phyloP scores from a whole-genome alignment of 2,797 vertebrate genomes.

The Labeo calbasu region DNA sequence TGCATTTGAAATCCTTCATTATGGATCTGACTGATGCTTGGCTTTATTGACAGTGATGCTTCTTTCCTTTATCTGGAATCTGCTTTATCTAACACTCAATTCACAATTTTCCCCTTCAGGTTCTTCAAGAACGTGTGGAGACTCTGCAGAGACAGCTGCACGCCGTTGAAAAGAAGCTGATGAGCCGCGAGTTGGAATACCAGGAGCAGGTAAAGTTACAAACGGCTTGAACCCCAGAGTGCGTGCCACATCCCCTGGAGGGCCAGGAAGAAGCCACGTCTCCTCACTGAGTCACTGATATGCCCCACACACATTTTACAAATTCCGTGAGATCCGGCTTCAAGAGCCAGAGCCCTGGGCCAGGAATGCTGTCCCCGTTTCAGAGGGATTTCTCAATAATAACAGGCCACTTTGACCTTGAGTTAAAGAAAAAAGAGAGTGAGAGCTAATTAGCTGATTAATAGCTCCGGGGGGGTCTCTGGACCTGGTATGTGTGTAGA shows the following conservation, averaged over 20 bases:
- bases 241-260: constrained; percentile 19
- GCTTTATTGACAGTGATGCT: constrained; percentile 2
- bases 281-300: constrained; percentile 64
- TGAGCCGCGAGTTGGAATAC: constrained; percentile 82
- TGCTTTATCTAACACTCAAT: constrained; percentile 48
- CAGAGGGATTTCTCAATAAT: constrained; percentile 76
- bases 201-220: constrained; percentile 87
- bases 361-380: constrained; percentile 76
- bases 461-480: constrained; percentile 5
- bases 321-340: constrained; percentile 78
- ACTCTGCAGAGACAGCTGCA: constrained; percentile 77
- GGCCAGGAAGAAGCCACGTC: constrained; percentile 48
- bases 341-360: constrained; percentile 72
- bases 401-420: constrained; percentile 79
- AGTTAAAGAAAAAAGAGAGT: constrained; percentile 16
- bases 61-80: constrained; percentile 10
- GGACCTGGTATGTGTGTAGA: constrained; percentile 21
- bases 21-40: background rate
- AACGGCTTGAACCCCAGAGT: background rate
- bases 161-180: constrained; percentile 82
- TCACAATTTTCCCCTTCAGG: constrained; percentile 72
- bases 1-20: background rate
- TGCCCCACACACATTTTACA: constrained; percentile 73
- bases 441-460: constrained; percentile 28
- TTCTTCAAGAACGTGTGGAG: constrained; percentile 85